Conservation (phyloP, 1,140 invertebrate genomes). For the Cyclargus thomasi region DNA sequence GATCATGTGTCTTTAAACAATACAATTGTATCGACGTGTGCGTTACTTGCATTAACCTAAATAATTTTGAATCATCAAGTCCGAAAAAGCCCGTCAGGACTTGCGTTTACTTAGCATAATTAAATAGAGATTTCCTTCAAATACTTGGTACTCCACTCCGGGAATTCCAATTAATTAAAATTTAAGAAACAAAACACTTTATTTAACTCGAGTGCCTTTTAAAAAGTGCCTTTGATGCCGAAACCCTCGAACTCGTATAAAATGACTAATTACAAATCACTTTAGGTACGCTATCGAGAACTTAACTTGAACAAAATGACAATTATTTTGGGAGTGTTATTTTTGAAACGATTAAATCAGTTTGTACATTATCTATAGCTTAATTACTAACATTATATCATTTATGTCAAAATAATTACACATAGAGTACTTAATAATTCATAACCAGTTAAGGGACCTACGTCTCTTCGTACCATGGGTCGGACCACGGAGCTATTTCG, state of each 20-base stretch:
- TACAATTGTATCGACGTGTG: background rate
- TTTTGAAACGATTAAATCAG: background rate
- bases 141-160: background rate
- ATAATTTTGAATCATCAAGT: constrained; percentile 4
- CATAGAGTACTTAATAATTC: too few species aligned
- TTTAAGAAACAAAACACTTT: background rate
- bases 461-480: too few species aligned
- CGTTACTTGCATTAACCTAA: background rate
- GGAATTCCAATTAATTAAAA: constrained; percentile 2
- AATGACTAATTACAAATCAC: background rate
- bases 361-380: too few species aligned
- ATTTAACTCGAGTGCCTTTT: background rate
- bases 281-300: background rate
- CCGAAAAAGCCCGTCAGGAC: background rate
- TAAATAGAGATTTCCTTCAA: constrained; percentile 5
- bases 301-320: background rate
- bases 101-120: constrained; percentile 11
- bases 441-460: too few species aligned
- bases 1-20: background rate
- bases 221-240: background rate
- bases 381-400: too few species aligned
- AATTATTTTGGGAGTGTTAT: background rate
- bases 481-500: too few species aligned
- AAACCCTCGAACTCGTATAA: background rate
- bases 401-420: too few species aligned